Percentiles rank a stretch among this genome's conserved stretches.
phyloP scores from a whole-genome alignment of 2,113 vertebrate genomes.

The Sterrhoptilus dennistouni region DNA sequence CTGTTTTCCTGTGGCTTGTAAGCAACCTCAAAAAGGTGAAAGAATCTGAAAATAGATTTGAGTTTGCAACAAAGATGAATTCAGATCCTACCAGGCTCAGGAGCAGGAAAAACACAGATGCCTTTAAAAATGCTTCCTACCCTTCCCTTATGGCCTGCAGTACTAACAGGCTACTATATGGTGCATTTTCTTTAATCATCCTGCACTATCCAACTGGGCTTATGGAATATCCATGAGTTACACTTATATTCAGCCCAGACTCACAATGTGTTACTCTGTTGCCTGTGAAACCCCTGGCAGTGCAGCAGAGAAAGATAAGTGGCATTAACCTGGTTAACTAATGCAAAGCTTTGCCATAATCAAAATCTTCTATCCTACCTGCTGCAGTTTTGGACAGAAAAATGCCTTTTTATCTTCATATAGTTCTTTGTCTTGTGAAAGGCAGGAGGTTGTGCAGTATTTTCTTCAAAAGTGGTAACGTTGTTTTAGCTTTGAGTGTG shows the following conservation, averaged over 20 bases:
- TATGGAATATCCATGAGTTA: accelerated
- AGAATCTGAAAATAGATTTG: not conserved
- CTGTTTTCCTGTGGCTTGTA: not conserved
- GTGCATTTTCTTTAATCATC: not conserved
- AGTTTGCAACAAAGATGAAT: not conserved
- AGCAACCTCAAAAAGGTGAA: not conserved
- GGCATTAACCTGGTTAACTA: not conserved
- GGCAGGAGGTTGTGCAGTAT: not conserved
- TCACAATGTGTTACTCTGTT: not conserved
- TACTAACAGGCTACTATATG: not conserved
- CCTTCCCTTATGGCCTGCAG: not conserved
- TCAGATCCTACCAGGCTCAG: not conserved
- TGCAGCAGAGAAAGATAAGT: not conserved
- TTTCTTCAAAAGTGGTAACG: not conserved
- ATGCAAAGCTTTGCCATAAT: not conserved
- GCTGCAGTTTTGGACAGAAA: not conserved
- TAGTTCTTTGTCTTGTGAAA: not conserved
- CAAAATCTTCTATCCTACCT: not conserved
- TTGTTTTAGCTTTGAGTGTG: not conserved
- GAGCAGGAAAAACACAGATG: not conserved
- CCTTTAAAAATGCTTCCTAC: not conserved
- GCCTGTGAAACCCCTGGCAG: not conserved
- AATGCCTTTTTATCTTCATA: not conserved
- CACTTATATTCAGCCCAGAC: not conserved
- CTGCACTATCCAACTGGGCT: not conserved